Conservation (phyloP, 2,888 invertebrate species). For the Phragmatobia fuliginosa region DNA sequence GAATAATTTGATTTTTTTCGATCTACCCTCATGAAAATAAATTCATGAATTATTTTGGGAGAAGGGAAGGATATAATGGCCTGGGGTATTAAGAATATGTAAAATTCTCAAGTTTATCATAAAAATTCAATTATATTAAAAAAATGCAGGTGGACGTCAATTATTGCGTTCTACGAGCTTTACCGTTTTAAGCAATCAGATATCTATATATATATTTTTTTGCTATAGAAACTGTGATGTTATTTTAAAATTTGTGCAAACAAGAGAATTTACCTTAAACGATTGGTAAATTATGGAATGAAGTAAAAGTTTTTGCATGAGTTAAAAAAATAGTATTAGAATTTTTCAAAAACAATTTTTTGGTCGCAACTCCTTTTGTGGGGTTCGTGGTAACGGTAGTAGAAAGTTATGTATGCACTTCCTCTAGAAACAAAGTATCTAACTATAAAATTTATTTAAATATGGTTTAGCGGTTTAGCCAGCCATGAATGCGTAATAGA, state of each 20-base stretch:
- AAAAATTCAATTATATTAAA: neutral
- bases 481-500: no score
- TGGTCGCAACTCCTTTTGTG: no score
- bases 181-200: neutral
- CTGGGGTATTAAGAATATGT: neutral
- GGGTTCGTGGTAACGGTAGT: no score
- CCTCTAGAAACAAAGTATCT: no score
- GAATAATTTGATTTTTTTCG: constrained; percentile 8
- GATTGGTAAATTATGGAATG: no score
- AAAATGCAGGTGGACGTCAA: neutral
- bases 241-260: neutral
- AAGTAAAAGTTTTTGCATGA: no score
- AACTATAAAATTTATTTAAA: no score
- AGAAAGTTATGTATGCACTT: no score
- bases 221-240: neutral
- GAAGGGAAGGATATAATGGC: constrained; percentile 1
- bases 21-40: constrained; percentile 8
- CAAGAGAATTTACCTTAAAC: no score
- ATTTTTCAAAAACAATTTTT: no score
- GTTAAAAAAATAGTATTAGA: no score
- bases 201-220: neutral
- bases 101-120: neutral
- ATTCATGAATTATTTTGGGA: constrained; percentile 1
- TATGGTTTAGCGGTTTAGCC: no score
- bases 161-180: neutral